These are phyloP conservation scores for Apamea anceps DNA, from an alignment of 2,888 invertebrate genomes.

Conservation along the genomic window DNA sequence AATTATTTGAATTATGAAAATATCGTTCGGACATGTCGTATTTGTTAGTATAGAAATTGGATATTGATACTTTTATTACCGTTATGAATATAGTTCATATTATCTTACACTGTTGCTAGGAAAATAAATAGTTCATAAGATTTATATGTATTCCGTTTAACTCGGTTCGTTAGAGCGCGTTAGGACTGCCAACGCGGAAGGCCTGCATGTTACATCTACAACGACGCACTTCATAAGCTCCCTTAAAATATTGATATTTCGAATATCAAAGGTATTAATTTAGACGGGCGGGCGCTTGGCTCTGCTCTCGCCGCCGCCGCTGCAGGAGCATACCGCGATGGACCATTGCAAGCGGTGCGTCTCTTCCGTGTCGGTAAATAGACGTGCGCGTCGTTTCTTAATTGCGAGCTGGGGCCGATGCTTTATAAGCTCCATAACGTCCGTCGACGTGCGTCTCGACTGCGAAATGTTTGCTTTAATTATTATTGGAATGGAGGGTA, in stretches of 20 bases:
- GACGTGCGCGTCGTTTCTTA: slow-evolving; percentile 88
- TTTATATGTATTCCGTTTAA: slow-evolving; percentile 74
- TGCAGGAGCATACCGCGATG: slow-evolving; percentile 82
- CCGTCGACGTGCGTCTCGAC: slow-evolving; percentile 86
- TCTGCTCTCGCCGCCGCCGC: slow-evolving; percentile 71
- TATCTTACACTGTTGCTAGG: slow-evolving; percentile 52
- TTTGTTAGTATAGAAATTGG: not conserved
- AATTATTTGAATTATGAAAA: not conserved
- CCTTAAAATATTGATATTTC: slow-evolving; percentile 89
- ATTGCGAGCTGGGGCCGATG: slow-evolving; percentile 88
- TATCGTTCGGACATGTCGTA: not conserved
- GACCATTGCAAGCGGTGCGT: slow-evolving; percentile 87
- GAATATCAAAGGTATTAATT: slow-evolving; percentile 89
- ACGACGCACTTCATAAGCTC: slow-evolving; percentile 85
- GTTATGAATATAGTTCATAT: slow-evolving; percentile 26
- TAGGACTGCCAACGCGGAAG: slow-evolving; percentile 87
- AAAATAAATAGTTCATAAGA: slow-evolving; percentile 63
- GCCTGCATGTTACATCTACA: slow-evolving; percentile 79
- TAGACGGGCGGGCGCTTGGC: slow-evolving; percentile 84
- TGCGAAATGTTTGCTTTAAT: slow-evolving; percentile 90
- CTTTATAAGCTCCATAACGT: slow-evolving; percentile 90
- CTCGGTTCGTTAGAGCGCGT: slow-evolving; percentile 81
- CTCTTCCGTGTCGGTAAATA: slow-evolving; percentile 90
- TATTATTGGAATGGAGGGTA: slow-evolving; percentile 91
- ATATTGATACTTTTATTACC: slow-evolving; percentile 7